These are phyloP conservation scores for Drosophila bocqueti DNA, from an alignment of 1,140 invertebrate species.

Conservation along the genomic window DNA sequence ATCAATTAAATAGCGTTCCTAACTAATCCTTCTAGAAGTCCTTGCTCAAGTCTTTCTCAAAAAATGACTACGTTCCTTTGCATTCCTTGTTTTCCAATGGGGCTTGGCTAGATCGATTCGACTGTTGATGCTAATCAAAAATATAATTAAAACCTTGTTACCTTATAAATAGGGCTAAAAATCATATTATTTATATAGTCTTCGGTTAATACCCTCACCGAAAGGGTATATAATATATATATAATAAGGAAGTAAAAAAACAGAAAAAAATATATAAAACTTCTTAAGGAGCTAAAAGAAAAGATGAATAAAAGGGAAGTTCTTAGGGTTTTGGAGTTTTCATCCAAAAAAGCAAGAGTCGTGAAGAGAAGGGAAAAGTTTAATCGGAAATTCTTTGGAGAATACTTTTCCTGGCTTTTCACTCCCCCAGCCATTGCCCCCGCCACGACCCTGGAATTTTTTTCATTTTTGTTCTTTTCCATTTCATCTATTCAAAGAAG, in stretches of 20 bases:
- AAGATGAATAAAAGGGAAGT: not conserved
- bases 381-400: constrained; percentile 46
- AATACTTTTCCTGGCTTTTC: constrained; percentile 30
- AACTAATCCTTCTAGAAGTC: not conserved
- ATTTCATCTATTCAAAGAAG: constrained; percentile 49
- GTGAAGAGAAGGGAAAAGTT: constrained; percentile 32
- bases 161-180: too few species aligned
- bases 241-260: not conserved
- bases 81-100: not conserved
- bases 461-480: constrained; percentile 24
- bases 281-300: constrained; percentile 5
- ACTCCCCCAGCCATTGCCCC: too few species aligned
- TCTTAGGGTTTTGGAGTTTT: constrained; percentile 14
- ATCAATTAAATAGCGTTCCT: not conserved
- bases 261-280: not conserved
- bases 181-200: too few species aligned
- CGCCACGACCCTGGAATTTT: constrained; percentile 9
- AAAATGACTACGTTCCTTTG: not conserved
- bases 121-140: too few species aligned
- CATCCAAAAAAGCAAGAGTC: constrained; percentile 1
- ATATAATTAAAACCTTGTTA: too few species aligned
- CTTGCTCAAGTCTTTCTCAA: not conserved
- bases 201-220: too few species aligned
- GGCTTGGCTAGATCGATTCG: too few species aligned
- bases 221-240: constrained; percentile 1